Evolutionary conservation across 2,888 invertebrate genomes (phyloP), one percentile per base, ranked within the genome.

Genomic region (Ischnura elegans): DNA sequence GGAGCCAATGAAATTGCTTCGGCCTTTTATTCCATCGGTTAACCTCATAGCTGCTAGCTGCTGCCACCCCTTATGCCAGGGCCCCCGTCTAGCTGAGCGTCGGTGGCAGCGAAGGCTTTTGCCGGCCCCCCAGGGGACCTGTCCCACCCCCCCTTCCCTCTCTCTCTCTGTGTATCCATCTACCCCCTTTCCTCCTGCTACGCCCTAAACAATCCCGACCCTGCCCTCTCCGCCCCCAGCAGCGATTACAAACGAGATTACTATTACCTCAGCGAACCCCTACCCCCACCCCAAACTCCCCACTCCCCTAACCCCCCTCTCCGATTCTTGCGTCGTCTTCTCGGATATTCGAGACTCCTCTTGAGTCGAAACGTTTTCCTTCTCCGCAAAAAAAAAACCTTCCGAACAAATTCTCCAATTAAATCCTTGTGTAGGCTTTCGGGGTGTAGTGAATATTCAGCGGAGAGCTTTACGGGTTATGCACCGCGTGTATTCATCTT

Each of bases 221-320:
- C 55, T 42, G 6, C 42, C 90, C 76, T 25, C 21, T 66, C 90
- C 51, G n/a, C 51, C 36, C 90, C 66, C 66, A 90, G 90, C 66
- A 90, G 61, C 90, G 90, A 90, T 90, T 90, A 90, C 90, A 90
- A 90, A 90, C 90, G 90, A 90, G 90, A 90, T 90, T 90, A 90
- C 90, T 90, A 66, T 76, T 76, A 76, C 90, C 61, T 61, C 36
- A n/a, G 55, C 90, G 10, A 87, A 51, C 51, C 36, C 90, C n/a
- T 47, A 42, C 90, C 21, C 16, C 55, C 55, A n/a, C 47, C 47
- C 16, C 55, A 29, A 29, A 29, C 87, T 36, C 51, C 55, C 51
- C 55, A 29, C 36, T 36, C 55, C 13, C 47, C 47, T 47, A 47
- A 47, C 55, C 5, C 61, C n/a, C 19, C n/a, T n/a, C n/a, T 10